phyloP scores from a whole-genome alignment of 2,797 vertebrate genomes.

The Enteromius viviparus region DNA sequence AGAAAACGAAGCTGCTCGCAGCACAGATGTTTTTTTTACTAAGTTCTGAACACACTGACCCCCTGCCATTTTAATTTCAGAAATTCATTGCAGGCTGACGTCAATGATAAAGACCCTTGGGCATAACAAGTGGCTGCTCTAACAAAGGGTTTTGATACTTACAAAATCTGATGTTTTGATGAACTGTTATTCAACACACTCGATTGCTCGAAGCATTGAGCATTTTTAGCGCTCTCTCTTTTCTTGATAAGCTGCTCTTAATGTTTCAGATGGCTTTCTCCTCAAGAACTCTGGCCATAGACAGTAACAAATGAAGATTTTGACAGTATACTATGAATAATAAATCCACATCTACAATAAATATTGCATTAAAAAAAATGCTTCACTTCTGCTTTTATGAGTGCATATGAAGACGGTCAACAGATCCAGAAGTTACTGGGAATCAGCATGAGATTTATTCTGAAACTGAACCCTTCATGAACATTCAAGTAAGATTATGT shows the following conservation, averaged over 20 bases:
- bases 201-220: not conserved
- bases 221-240: not conserved
- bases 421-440: slow-evolving; percentile 9
- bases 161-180: not conserved
- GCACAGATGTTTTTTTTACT: slow-evolving; percentile 57
- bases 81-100: slow-evolving; percentile 33
- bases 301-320: not conserved
- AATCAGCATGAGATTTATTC: slow-evolving; percentile 16
- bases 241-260: not conserved
- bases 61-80: slow-evolving; percentile 46
- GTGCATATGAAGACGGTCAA: not conserved
- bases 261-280: not conserved
- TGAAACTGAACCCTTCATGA: slow-evolving; percentile 18
- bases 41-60: slow-evolving; percentile 44
- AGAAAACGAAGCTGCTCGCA: slow-evolving; percentile 48
- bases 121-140: slow-evolving; percentile 5
- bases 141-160: not conserved
- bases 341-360: not conserved
- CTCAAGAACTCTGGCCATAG: not conserved
- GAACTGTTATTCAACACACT: not conserved
- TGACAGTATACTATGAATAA: not conserved
- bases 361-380: not conserved
- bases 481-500: slow-evolving; percentile 39
- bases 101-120: slow-evolving; percentile 16
- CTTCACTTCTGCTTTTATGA: not conserved